Base-by-base conservation (phyloP, 1,140 invertebrate genomes). In the Sesamia nonagrioides region DNA sequence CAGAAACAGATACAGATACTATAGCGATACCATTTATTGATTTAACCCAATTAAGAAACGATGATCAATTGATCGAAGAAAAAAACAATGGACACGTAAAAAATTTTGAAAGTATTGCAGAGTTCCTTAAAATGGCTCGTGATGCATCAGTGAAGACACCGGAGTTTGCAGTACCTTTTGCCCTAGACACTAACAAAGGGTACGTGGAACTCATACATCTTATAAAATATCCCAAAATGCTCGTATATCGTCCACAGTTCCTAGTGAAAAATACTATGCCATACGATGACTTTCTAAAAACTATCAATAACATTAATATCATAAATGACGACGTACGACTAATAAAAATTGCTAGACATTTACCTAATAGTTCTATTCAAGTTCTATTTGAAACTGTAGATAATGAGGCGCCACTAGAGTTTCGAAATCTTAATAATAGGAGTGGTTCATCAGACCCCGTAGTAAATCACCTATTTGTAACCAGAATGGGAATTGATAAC, bases 181-280 rank as follows among this genome's bases (percentile, higher is more conserved):
- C 71, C 1, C n/a, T 71, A 52, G 42, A 71, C n/a, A 37, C 35
- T 73, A 45, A 45, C 13, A 73, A 60, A 27, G 71, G 71, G 33
- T 73, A 73, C 13, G 71, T 73, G 60, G 71, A 73, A 60, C 54
- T 73, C n/a, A 58, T 37, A 42, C 37, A 73, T 42, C 54, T 73
- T 45, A 17, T 73, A 17, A 73, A 73, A 35, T 60, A 73, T 73
- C 71, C 71, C 5, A 73, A 45, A 73, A 21, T 40, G 0, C 33
- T 58, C 15, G 17, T 73, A 9, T 73, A 73, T 35, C 71, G 52
- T 27, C 71, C 52, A 15, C 71, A 73, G 35, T 58, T 42, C 21
- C 8, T 73, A 33, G 54, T 73, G 6, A 73, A 73, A 73, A 73
- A 73, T 7, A 45, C 18, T 6, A 42, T 73, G 11, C 13, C 35